Base-by-base conservation (phyloP, 2,797 vertebrate genomes). In the Argyrosomus regius region DNA sequence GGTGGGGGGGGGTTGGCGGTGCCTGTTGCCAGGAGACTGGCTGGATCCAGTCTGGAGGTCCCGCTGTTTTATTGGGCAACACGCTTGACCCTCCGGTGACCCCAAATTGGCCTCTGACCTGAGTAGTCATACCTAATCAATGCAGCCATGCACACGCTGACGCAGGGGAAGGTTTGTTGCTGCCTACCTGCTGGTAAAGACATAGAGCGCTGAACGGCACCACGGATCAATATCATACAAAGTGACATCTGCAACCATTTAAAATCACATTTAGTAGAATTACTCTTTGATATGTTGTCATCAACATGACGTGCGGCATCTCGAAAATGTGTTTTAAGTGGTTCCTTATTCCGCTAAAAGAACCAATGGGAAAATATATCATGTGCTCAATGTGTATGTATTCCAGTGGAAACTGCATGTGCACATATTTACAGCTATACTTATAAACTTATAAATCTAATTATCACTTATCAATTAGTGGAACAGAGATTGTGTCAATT, bases 21-120 rank as follows among this genome's bases (percentile, higher is more conserved):
- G 83, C 87, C 81, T 74, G 93, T 94, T 94, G 91, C 93, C 90
- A 82, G 90, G 93, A 89, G 85, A 95, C 92, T 72, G 85, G 75
- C 87, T 81, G 82, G 83, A 92, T 93, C 89, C 89, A 81, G 90
- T 88, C 91, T 74, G 70, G 83, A 89, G 91, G 87, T 94, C 95
- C 93, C 59, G 94, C 95, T 96, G 94, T 85, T 94, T 94, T 96
- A 96, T 96, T 95, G 93, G 94, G 92, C 95, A 94, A 96, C 95
- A 96, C 91, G 93, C 83, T 93, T 94, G 94, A 95, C 94, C 93
- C 93, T 84, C 45, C 57, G 72, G 83, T 48, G 77, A 92, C 91
- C 93, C 82, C 68, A 75, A 88, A 93, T 94, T 92, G 91, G 72
- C 93, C 95, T 90, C 86, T 94, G 95, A 96, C 94, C 94, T 13